Percentiles rank a stretch among this genome's conserved stretches.
Conservation (phyloP, 2,113 vertebrate genomes). For the Herpetotheres cachinnans region DNA sequence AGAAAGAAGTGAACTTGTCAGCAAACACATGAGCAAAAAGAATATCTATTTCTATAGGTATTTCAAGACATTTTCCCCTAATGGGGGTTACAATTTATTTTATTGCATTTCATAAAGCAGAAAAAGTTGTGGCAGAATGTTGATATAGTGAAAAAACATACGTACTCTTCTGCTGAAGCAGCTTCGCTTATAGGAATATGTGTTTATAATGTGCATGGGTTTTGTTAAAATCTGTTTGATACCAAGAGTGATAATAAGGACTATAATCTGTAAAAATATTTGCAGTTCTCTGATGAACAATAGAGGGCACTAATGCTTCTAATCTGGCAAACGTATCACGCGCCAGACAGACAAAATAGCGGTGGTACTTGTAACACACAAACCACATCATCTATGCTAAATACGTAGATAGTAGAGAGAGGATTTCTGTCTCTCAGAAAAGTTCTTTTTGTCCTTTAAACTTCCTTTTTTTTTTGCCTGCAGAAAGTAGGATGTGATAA, state of each 20-base stretch:
- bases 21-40: background rate
- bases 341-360: background rate
- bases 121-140: background rate
- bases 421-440: constrained; percentile 41
- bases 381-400: constrained; percentile 41
- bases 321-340: constrained; percentile 66
- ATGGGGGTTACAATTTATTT: background rate
- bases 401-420: background rate
- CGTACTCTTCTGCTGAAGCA: background rate
- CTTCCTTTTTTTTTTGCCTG: background rate
- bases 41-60: background rate
- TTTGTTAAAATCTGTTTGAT: constrained; percentile 36
- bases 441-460: constrained; percentile 47
- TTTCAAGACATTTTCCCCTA: background rate
- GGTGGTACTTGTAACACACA: background rate
- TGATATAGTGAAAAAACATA: background rate
- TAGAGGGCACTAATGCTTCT: constrained; percentile 88
- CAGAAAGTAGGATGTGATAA: constrained; percentile 38
- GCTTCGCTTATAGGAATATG: background rate
- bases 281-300: constrained; percentile 80
- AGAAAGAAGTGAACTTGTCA: background rate
- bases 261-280: constrained; percentile 40
- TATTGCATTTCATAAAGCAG: background rate
- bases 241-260: background rate
- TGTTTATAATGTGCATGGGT: background rate